Evolutionary conservation across 2,797 vertebrate species (phyloP).

Genomic region (Peromyscus attwateri): DNA sequence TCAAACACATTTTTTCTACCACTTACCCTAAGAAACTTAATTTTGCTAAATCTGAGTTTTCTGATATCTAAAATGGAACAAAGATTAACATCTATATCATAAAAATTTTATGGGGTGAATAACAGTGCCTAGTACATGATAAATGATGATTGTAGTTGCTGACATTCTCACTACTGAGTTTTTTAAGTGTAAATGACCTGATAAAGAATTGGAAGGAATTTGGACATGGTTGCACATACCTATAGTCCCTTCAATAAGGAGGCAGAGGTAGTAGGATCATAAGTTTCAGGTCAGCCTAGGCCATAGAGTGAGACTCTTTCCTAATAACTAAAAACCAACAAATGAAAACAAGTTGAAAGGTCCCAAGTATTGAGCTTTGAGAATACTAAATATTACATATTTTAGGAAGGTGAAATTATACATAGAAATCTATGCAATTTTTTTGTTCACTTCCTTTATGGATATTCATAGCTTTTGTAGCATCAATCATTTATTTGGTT

Average conservation of each 20-base stretch:
- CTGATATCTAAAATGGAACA: constrained; percentile 49
- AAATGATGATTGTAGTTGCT: constrained; percentile 42
- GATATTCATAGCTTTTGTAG: constrained; percentile 29
- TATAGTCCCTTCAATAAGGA: not conserved
- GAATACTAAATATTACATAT: not conserved
- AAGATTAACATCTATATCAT: not conserved
- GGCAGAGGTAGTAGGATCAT: too few relatives aligned
- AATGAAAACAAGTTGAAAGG: not conserved
- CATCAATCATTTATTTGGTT: constrained; percentile 66
- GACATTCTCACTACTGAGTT: constrained; percentile 1
- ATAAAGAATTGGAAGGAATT: not conserved
- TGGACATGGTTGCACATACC: not conserved
- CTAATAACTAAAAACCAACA: not conserved
- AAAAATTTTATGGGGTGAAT: not conserved
- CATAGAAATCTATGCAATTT: not conserved
- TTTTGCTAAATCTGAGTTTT: constrained; percentile 49
- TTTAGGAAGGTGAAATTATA: constrained; percentile 57
- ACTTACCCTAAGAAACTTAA: constrained; percentile 12
- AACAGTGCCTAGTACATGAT: not conserved
- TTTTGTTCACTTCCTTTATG: constrained; percentile 12
- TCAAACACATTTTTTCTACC: constrained; percentile 36
- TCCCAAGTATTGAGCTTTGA: constrained; percentile 24
- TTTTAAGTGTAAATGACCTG: constrained; percentile 32
- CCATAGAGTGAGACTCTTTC: not conserved
- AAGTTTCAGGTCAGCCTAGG: not conserved